Conservation (phyloP, 2,113 vertebrate species). For the Otocyon megalotis region DNA sequence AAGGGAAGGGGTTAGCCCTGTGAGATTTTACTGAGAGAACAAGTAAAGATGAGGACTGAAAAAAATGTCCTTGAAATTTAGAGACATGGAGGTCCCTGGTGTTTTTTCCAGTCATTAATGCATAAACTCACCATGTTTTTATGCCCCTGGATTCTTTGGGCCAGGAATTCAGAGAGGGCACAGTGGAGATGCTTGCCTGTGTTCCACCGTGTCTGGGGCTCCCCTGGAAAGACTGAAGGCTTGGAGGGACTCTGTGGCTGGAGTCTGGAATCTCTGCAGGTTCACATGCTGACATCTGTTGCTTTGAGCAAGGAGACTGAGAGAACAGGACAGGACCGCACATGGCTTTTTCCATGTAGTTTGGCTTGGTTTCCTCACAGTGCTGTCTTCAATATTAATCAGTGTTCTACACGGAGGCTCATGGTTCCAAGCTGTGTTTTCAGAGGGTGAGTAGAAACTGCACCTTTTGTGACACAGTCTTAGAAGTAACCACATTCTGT, state of each 20-base stretch:
- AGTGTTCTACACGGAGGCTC: neutral
- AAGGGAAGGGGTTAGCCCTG: neutral
- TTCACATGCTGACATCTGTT: neutral
- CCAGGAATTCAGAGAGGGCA: neutral
- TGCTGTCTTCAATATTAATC: neutral
- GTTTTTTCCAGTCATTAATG: neutral
- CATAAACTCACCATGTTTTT: neutral
- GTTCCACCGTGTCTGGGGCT: neutral
- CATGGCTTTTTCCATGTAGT: neutral
- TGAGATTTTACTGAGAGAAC: neutral
- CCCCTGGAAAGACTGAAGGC: neutral
- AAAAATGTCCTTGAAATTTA: neutral
- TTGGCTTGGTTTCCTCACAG: neutral
- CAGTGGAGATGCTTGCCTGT: neutral
- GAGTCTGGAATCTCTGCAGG: neutral
- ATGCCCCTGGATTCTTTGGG: neutral
- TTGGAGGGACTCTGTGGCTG: no score
- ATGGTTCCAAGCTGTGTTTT: neutral
- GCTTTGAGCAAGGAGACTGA: no score
- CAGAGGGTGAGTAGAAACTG: neutral
- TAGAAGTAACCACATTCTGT: neutral
- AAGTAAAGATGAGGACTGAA: neutral
- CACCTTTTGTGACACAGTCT: neutral
- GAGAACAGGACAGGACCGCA: neutral
- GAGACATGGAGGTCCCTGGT: neutral